Conservation (phyloP, 1,140 invertebrate genomes). For the Leptonema lineaticorne region DNA sequence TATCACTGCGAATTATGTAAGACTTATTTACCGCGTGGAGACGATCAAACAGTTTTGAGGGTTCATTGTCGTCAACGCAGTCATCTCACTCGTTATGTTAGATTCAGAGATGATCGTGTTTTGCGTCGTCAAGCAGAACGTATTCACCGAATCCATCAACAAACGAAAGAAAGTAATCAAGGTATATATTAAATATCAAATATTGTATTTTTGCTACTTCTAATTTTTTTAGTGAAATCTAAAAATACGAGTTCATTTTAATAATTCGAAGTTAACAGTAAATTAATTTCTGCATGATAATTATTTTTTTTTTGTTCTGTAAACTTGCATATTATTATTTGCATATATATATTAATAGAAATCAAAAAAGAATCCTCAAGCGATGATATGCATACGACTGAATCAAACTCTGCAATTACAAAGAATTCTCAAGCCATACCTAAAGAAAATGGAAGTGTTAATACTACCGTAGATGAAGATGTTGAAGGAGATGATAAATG, state of each 20-base stretch:
- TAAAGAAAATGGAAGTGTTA: constrained; percentile 43
- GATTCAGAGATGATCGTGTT: constrained; percentile 71
- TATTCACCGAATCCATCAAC: constrained; percentile 62
- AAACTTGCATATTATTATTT: too few species aligned
- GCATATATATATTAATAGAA: constrained; percentile 21
- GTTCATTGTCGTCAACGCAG: constrained; percentile 69
- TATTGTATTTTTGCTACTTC: too few species aligned
- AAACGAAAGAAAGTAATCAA: constrained; percentile 45
- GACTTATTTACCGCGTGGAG: constrained; percentile 64
- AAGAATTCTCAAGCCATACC: constrained; percentile 22
- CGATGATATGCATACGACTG: constrained; percentile 4
- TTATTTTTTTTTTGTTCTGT: too few species aligned
- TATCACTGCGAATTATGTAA: constrained; percentile 74
- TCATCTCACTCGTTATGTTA: constrained; percentile 71
- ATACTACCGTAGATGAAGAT: constrained; percentile 41
- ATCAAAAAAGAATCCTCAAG: not conserved
- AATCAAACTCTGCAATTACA: not conserved
- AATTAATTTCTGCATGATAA: too few species aligned
- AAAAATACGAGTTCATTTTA: not conserved
- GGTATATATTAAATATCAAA: not conserved
- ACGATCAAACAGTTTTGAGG: constrained; percentile 60
- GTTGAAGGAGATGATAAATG: constrained; percentile 67
- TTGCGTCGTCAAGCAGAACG: constrained; percentile 67
- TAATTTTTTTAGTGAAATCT: not conserved
- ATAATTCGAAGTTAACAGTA: too few species aligned